These are phyloP conservation scores for Xenus cinereus DNA, from an alignment of 2,113 vertebrate species.

Conservation along the genomic window DNA sequence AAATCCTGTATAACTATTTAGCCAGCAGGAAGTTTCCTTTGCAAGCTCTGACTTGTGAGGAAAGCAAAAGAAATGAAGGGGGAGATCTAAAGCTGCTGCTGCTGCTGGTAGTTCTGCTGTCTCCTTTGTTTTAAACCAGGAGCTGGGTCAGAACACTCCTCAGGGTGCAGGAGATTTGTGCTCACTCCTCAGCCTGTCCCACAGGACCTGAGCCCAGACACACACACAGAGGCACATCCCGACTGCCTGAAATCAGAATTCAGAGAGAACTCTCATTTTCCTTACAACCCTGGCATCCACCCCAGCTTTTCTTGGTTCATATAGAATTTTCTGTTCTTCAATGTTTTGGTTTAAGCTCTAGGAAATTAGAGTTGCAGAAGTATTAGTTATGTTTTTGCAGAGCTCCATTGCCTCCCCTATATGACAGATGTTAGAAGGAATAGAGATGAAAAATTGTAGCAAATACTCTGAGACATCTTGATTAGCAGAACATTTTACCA, in stretches of 20 bases:
- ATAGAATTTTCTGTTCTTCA: neutral
- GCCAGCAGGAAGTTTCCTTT: neutral
- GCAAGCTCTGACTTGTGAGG: neutral
- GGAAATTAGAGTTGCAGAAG: neutral
- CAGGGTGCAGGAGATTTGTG: neutral
- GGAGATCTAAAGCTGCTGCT: neutral
- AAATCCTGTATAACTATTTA: rapidly evolving
- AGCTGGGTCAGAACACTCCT: neutral
- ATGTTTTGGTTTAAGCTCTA: neutral
- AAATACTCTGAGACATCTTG: neutral
- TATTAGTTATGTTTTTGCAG: neutral
- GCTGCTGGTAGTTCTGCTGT: neutral
- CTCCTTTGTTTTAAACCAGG: neutral
- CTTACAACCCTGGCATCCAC: neutral
- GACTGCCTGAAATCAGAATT: neutral
- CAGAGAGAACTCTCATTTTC: neutral
- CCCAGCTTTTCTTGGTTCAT: neutral
- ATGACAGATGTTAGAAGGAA: neutral
- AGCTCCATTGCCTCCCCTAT: neutral
- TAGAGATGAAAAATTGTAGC: neutral
- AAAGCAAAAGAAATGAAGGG: neutral
- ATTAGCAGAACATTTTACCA: neutral
- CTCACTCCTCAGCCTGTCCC: neutral
- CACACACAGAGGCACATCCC: rapidly evolving
- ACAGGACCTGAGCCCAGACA: neutral